Base-by-base conservation (phyloP, 2,888 invertebrate species). In the Opisthograptis luteolata region DNA sequence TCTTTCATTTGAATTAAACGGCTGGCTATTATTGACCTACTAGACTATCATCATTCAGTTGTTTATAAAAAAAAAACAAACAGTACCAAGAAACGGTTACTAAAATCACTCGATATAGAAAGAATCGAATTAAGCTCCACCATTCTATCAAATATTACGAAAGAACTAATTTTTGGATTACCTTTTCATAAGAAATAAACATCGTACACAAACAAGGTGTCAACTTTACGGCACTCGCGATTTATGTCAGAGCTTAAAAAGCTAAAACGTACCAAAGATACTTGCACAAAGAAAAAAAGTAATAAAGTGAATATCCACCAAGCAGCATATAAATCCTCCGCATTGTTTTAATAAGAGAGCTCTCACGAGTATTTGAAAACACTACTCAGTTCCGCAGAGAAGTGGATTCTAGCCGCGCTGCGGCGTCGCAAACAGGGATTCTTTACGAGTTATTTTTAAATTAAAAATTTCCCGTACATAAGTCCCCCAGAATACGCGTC, bases 401-500 rank as follows among this genome's bases (percentile, higher is more conserved):
- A 37, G 19, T 24, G 31, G 39, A 15, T 25, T 28, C 31, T 42
- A 37, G 42, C 36, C 4, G 10, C 30, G 8, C 13, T 40, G 48
- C 37, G 39, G 49, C 43, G 24, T 46, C 30, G 34, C 51, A 41
- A 55, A 46, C 45, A 39, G 30, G 34, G 30, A 58, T 53, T 51
- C 58, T 45, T 45, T 8, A 40, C 31, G 57, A 75, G 76, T 71
- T 75, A 76, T 73, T 73, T 75, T 75, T 63, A 75, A 79, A 79
- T 79, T 76, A 77, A 74, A 76, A 75, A 76, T 79, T 79, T 73
- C 67, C 55, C 65, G 55, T 59, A 68, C 70, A 67, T 70, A 70
- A 71, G 69, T 67, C 73, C 61, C 43, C 60, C 50, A 50, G 62
- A 63, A 69, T 54, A 60, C 55, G 49, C 50, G 60, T 53, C 42